Percentiles rank a stretch among this genome's conserved stretches.
Evolutionary conservation across 2,797 vertebrate genomes (phyloP).

Genomic region (Gallinago nigripennis): DNA sequence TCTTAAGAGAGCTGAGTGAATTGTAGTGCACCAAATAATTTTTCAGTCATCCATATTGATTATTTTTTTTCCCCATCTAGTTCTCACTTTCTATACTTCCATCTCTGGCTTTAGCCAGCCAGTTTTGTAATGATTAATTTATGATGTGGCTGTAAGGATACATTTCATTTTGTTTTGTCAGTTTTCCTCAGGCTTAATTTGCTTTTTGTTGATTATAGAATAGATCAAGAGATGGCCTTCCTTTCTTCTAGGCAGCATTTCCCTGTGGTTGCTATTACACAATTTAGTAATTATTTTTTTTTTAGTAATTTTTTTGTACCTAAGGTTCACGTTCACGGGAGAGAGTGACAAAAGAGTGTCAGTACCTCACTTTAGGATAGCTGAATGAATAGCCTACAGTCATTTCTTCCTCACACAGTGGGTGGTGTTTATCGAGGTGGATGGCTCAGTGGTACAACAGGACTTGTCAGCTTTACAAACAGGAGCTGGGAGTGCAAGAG

Average conservation of each 20-base stretch:
- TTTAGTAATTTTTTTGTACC: background rate
- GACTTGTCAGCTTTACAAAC: background rate
- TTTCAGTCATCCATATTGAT: slow-evolving; percentile 22
- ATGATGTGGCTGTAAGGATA: background rate
- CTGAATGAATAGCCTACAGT: background rate
- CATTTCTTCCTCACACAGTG: background rate
- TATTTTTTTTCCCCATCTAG: background rate
- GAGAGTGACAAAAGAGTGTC: background rate
- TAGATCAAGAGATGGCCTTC: background rate
- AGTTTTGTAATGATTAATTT: background rate
- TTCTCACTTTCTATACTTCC: background rate
- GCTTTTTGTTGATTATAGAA: background rate
- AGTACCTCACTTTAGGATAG: background rate
- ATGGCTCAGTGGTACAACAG: background rate
- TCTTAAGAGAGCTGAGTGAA: background rate
- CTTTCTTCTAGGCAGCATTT: background rate
- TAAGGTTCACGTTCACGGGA: background rate
- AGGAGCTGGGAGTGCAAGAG: background rate
- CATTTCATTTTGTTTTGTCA: background rate
- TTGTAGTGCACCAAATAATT: background rate
- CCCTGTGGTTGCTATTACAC: background rate
- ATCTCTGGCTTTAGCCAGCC: background rate
- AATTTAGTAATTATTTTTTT: background rate
- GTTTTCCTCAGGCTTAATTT: background rate
- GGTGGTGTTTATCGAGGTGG: background rate